Percentiles rank a stretch among this genome's conserved stretches.
These are phyloP conservation scores for Parnassius orleans DNA, from an alignment of 2,888 invertebrate species.

Conservation along the genomic window DNA sequence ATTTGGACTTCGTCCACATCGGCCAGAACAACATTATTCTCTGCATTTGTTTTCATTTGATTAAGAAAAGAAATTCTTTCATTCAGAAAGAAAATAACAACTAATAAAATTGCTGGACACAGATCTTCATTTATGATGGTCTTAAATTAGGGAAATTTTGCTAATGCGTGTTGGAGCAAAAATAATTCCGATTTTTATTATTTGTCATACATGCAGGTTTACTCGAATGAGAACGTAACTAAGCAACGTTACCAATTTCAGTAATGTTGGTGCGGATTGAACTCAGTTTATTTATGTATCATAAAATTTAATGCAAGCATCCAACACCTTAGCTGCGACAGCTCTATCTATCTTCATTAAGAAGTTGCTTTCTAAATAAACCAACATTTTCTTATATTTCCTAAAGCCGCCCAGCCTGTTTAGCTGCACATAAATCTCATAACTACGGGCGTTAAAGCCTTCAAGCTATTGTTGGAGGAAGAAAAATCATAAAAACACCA, in stretches of 20 bases:
- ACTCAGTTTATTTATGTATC: not conserved
- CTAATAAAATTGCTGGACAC: no score
- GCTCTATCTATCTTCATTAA: not conserved
- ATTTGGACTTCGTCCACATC: no score
- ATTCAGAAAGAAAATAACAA: no score
- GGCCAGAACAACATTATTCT: no score
- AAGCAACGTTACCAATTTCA: not conserved
- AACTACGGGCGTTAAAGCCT: constrained; percentile 19
- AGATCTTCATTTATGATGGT: no score
- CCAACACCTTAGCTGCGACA: not conserved
- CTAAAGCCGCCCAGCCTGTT: constrained; percentile 6
- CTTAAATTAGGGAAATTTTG: no score
- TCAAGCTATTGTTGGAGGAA: constrained; percentile 30
- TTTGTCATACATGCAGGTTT: no score
- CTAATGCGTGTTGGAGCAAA: no score
- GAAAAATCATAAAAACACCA: constrained; percentile 37
- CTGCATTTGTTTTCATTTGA: no score
- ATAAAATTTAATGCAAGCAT: not conserved
- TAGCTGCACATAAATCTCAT: constrained; percentile 24
- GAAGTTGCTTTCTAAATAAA: not conserved
- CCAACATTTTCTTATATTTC: constrained; percentile 8
- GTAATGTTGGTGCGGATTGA: not conserved
- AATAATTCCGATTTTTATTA: no score
- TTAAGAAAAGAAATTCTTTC: no score
- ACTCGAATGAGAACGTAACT: not conserved